These are phyloP conservation scores for Pterocles burchelli DNA, from an alignment of 2,113 vertebrate genomes.

Conservation along the genomic window DNA sequence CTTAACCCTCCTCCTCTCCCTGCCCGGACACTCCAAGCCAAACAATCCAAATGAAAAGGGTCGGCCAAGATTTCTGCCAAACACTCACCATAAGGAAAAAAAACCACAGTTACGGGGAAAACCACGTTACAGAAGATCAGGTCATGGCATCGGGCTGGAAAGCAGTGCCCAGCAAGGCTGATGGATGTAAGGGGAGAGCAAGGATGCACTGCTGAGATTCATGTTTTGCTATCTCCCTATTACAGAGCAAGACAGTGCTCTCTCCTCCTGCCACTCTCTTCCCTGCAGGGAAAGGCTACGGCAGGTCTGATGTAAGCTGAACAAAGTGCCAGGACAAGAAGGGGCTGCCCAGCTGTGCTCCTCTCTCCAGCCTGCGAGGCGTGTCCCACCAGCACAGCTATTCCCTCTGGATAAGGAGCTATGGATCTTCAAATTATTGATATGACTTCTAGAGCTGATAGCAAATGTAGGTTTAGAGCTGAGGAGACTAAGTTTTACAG, in stretches of 20 bases:
- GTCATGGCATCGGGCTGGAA: fast-evolving
- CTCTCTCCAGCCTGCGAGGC: background rate
- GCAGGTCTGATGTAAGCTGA: background rate
- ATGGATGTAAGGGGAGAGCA: background rate
- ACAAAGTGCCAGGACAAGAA: background rate
- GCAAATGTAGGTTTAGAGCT: constrained; percentile 9
- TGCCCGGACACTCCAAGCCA: background rate
- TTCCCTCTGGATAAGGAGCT: constrained; percentile 17
- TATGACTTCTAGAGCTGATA: constrained; percentile 12
- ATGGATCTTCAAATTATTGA: constrained; percentile 28
- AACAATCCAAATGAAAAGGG: background rate
- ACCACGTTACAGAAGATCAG: background rate
- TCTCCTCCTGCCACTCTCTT: background rate
- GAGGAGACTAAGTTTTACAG: background rate
- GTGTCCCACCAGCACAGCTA: background rate
- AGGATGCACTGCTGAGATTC: background rate
- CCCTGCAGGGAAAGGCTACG: background rate
- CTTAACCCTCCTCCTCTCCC: background rate
- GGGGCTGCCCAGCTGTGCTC: background rate
- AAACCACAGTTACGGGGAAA: background rate
- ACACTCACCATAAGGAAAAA: background rate
- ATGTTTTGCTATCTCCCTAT: background rate
- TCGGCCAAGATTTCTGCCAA: background rate
- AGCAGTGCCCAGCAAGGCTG: background rate
- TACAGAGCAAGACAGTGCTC: fast-evolving